A percentile compares a stretch with the other conserved stretches of the same genome.
These are phyloP conservation scores for Dendrolimus pini DNA, from an alignment of 2,888 invertebrate genomes.

Conservation along the genomic window DNA sequence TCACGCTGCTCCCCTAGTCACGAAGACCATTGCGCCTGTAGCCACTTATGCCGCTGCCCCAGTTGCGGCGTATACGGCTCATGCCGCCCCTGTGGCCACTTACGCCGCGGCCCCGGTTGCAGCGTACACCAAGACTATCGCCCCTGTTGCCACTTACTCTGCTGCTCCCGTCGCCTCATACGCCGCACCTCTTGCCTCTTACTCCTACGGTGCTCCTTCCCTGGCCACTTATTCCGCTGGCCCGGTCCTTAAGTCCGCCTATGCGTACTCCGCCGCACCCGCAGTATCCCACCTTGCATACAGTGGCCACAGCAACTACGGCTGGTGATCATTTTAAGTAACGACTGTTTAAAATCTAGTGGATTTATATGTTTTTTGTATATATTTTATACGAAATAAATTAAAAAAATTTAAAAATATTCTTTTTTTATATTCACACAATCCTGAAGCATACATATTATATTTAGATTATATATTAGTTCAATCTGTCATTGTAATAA, in stretches of 20 bases:
- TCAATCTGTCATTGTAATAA: not conserved
- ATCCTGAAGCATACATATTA: not conserved
- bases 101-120: slow-evolving; percentile 22
- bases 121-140: slow-evolving; percentile 15
- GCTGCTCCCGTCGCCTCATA: slow-evolving; percentile 15
- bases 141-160: slow-evolving; percentile 33
- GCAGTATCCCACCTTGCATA: slow-evolving; percentile 80
- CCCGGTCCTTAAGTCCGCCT: slow-evolving; percentile 51
- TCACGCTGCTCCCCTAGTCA: slow-evolving; percentile 36
- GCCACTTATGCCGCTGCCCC: slow-evolving; percentile 28
- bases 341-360: slow-evolving; percentile 45
- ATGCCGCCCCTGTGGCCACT: slow-evolving; percentile 41
- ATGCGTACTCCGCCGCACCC: slow-evolving; percentile 75
- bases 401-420: slow-evolving; percentile 33
- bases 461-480: not conserved
- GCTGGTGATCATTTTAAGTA: slow-evolving; percentile 70
- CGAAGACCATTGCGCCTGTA: slow-evolving; percentile 39
- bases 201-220: slow-evolving; percentile 24
- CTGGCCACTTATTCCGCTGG: slow-evolving; percentile 29
- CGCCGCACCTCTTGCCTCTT: slow-evolving; percentile 27
- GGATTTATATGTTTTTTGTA: slow-evolving; percentile 46
- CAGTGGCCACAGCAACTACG: slow-evolving; percentile 78
- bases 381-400: slow-evolving; percentile 60
- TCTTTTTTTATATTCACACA: not conserved
- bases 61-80: slow-evolving; percentile 38